Evolutionary conservation across 2,888 invertebrate genomes (phyloP), one percentile per base, ranked within the genome.

Genomic region (Venustoraphidia nigricollis): DNA sequence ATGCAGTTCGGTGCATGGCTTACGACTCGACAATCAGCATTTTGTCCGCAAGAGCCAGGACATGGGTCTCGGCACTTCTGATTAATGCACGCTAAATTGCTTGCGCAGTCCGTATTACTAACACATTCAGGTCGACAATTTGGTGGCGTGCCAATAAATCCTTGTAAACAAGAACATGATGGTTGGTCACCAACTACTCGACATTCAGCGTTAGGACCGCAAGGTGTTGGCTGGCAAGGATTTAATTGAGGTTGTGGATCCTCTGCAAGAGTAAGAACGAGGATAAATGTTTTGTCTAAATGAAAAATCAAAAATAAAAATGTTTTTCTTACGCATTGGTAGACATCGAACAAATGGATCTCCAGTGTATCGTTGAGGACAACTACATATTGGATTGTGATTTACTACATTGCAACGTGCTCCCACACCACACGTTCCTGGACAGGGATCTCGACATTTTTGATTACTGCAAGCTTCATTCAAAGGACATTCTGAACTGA

Each of bases 171-270:
- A 3, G 74, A 73, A 58, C 81, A 81, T 35, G 74, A 60, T 1
- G 65, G 72, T 49, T 68, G 60, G n/a, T 71, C 72, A 53, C 75
- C 73, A 45, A 69, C 67, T 45, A 72, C 71, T 59, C 72, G 74
- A 60, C 82, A 83, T 52, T 74, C 61, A 17, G 81, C 71, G 61
- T 83, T 83, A 44, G 78, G 72, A 53, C 84, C 86, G 60, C 86
- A 86, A 36, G 82, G 83, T 53, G 78, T 79, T 55, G 78, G 79
- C 49, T 67, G 60, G 59, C 82, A 82, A 36, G 79, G 77, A 56
- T 73, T 68, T 59, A 65, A 62, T 11, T 65, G 62, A 53, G 61
- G 59, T 47, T 61, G 59, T 41, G 57, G 54, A 50, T 11, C 9
- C 10, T 42, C 42, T 11, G 42, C 42, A 34, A 42, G 5, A 42